Evolutionary conservation across 2,113 vertebrate species (phyloP), one percentile per base, ranked within the genome.

Genomic region (Rhinopomastus cyanomelas): DNA sequence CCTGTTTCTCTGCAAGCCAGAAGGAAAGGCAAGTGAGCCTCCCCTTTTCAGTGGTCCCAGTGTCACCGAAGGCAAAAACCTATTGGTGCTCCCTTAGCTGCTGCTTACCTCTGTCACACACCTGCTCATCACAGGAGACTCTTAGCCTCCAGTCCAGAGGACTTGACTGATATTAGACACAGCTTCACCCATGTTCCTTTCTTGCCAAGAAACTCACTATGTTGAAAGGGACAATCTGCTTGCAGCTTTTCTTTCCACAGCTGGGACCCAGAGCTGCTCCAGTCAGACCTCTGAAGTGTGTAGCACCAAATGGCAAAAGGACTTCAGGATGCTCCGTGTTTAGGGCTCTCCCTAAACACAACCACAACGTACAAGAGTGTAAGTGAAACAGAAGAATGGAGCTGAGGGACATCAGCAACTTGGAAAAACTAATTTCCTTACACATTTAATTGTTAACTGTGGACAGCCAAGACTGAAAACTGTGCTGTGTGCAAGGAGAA

Each of bases 391-490:
- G 72, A 86, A 53, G 74, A 91, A 87, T 30, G 8, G 29, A 89
- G 36, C 3, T 27, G n/a, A 88, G 88, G 53, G 7, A 77, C 11
- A 2, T 27, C 69, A 88, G 15, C 18, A 60, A 25, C 53, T 74
- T 37, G 16, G 44, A 84, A 94, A 86, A 88, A 78, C 30, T 74
- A n/a, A 71, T 81, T 90, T 77, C 9, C 6, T 5, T 86, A 53
- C 7, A 12, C 3, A 81, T 81, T 77, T 65, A 60, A 57, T 66
- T 77, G 20, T 21, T 91, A 84, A 75, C 67, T 59, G 16, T 57
- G 19, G 23, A 15, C 29, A 86, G 36, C 22, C 36, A 78, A 83
- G 57, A 56, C 39, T 60, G 29, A 89, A 85, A 80, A 56, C 36
- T 75, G 72, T 79, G 12, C 15, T 78, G 16, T 76, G 7, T 81